phyloP scores from a whole-genome alignment of 2,888 invertebrate genomes.

The Drosophila robusta region DNA sequence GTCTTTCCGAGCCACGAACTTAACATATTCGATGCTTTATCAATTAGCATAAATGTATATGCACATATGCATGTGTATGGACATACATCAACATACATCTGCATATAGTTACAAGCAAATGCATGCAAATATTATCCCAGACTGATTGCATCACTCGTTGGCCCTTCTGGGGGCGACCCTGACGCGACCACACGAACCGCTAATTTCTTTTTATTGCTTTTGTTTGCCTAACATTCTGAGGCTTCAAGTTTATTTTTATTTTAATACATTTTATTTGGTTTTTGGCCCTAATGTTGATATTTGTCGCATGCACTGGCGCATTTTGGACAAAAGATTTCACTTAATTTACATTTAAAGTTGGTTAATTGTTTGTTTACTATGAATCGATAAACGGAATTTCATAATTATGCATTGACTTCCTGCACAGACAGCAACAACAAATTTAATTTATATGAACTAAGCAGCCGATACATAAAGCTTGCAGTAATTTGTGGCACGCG shows the following conservation, averaged over 20 bases:
- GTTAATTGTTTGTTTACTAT: slow-evolving; percentile 44
- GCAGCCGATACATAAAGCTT: slow-evolving; percentile 8
- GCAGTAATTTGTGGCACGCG: slow-evolving; percentile 54
- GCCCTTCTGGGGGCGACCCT: slow-evolving; percentile 15
- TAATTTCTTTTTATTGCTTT: slow-evolving; percentile 25
- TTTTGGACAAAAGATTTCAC: slow-evolving; percentile 43
- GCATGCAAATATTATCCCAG: slow-evolving; percentile 12
- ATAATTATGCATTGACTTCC: slow-evolving; percentile 32
- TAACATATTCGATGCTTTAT: slow-evolving; percentile 26
- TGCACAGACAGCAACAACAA: slow-evolving; percentile 14
- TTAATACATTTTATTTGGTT: background rate
- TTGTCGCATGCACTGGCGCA: slow-evolving; percentile 18
- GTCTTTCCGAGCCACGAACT: slow-evolving; percentile 11
- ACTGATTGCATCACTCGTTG: slow-evolving; percentile 43
- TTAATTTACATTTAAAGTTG: slow-evolving; percentile 58
- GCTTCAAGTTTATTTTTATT: background rate
- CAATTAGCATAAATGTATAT: slow-evolving; percentile 48
- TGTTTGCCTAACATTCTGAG: slow-evolving; percentile 38
- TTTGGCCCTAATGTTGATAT: slow-evolving; percentile 1
- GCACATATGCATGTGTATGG: slow-evolving; percentile 8
- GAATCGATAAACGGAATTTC: slow-evolving; percentile 28
- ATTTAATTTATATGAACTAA: too few species aligned
- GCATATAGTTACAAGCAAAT: background rate
- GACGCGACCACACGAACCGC: slow-evolving; percentile 6
- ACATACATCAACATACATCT: background rate